These are phyloP conservation scores for Drosophila macrospina DNA, from an alignment of 2,888 invertebrate species.

Conservation along the genomic window DNA sequence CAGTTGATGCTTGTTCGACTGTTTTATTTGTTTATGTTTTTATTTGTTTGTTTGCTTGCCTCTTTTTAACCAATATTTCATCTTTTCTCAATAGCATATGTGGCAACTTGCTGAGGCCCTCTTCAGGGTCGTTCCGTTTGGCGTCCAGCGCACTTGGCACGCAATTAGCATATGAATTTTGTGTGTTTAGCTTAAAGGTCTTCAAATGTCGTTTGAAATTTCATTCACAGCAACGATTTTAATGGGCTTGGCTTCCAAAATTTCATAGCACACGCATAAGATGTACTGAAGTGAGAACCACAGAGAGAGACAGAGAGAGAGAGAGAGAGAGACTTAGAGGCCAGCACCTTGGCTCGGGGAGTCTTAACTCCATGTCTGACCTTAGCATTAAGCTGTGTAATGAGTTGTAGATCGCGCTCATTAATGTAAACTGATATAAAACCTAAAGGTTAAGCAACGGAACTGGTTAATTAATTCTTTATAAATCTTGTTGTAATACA, in stretches of 20 bases:
- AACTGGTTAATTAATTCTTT: conserved; percentile 5
- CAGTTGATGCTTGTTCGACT: conserved; percentile 26
- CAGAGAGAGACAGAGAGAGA: not conserved
- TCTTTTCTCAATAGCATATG: conserved; percentile 42
- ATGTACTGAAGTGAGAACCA: conserved; percentile 8
- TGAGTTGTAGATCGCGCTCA: conserved; percentile 46
- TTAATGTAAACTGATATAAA: conserved; percentile 31
- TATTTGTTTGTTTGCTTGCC: conserved; percentile 36
- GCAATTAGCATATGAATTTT: conserved; percentile 71
- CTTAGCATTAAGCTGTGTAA: conserved; percentile 39
- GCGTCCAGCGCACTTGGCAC: conserved; percentile 66
- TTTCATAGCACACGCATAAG: conserved; percentile 18
- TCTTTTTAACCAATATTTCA: conserved; percentile 48
- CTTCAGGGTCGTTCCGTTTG: conserved; percentile 71
- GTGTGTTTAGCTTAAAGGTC: conserved; percentile 32
- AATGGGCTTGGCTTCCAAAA: conserved; percentile 43
- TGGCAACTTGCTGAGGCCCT: conserved; percentile 4
- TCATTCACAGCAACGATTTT: conserved; percentile 45
- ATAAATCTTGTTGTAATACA: not conserved
- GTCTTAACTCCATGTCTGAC: conserved; percentile 34
- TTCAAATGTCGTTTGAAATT: conserved; percentile 64
- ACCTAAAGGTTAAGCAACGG: conserved; percentile 13
- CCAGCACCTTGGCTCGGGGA: conserved; percentile 36
- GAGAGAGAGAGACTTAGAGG: not conserved
- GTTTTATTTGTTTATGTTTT: conserved; percentile 34